A percentile compares a stretch with the other conserved stretches of the same genome.
These are phyloP conservation scores for Puffinus mauretanicus DNA, from an alignment of 2,113 vertebrate genomes.

Conservation along the genomic window DNA sequence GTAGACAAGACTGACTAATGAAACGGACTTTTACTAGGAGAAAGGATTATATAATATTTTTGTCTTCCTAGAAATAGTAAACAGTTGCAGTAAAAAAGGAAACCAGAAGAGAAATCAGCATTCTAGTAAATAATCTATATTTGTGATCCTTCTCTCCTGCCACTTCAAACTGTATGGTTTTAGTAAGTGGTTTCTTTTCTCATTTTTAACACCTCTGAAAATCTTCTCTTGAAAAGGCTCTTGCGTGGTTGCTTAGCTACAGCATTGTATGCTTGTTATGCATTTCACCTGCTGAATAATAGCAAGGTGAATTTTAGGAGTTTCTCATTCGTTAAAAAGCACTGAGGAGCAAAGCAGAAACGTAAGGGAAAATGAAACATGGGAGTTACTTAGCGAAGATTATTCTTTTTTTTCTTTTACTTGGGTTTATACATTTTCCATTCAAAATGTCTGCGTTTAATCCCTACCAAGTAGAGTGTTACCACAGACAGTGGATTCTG, in stretches of 20 bases:
- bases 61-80: background rate
- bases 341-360: background rate
- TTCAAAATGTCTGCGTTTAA: background rate
- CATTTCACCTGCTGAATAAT: conserved; percentile 44
- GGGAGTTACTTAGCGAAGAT: background rate
- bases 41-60: background rate
- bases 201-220: conserved; percentile 15
- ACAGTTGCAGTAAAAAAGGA: background rate
- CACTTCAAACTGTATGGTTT: background rate
- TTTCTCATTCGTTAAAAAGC: background rate
- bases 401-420: background rate
- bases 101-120: background rate
- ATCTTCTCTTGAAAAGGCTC: background rate
- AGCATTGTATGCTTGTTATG: background rate
- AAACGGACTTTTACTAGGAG: background rate
- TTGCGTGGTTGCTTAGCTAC: conserved; percentile 3
- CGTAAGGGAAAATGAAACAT: background rate
- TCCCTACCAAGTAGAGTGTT: background rate
- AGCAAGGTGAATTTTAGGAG: conserved; percentile 23
- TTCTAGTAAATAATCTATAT: background rate
- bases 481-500: background rate
- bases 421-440: background rate
- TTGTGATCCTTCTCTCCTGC: background rate
- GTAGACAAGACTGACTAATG: background rate
- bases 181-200: background rate